Evolutionary conservation across 1,140 invertebrate genomes (phyloP).

Genomic region (Achroia grisella): DNA sequence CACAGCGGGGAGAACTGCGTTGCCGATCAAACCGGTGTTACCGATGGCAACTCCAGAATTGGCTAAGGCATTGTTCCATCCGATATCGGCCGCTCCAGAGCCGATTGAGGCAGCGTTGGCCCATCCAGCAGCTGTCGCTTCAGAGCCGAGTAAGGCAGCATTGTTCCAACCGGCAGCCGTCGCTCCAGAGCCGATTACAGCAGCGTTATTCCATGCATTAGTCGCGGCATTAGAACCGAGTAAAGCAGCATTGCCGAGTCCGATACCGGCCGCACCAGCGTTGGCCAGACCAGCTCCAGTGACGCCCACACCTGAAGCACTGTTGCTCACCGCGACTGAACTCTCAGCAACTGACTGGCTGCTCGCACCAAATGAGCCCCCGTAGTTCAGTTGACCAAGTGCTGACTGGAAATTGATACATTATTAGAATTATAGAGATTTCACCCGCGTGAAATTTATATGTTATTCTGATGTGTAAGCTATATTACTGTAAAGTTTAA

Average conservation of each 20-base stretch:
- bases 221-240: neutral
- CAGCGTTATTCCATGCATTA: neutral
- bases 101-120: too few relatives aligned
- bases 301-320: neutral
- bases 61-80: constrained; percentile 7
- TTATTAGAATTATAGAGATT: too few relatives aligned
- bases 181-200: too few relatives aligned
- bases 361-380: too few relatives aligned
- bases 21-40: neutral
- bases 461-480: too few relatives aligned
- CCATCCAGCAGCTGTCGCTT: neutral
- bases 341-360: neutral
- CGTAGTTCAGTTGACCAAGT: neutral
- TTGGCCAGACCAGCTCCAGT: neutral
- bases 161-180: neutral
- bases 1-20: constrained; percentile 6
- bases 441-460: too few relatives aligned
- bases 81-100: too few relatives aligned
- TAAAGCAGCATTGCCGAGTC: neutral
- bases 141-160: neutral
- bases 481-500: too few relatives aligned
- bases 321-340: neutral
- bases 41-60: constrained; percentile 10
- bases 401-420: neutral
- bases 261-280: neutral